Base-by-base conservation (phyloP, 2,888 invertebrate genomes). In the Listrodromus nycthemerus region DNA sequence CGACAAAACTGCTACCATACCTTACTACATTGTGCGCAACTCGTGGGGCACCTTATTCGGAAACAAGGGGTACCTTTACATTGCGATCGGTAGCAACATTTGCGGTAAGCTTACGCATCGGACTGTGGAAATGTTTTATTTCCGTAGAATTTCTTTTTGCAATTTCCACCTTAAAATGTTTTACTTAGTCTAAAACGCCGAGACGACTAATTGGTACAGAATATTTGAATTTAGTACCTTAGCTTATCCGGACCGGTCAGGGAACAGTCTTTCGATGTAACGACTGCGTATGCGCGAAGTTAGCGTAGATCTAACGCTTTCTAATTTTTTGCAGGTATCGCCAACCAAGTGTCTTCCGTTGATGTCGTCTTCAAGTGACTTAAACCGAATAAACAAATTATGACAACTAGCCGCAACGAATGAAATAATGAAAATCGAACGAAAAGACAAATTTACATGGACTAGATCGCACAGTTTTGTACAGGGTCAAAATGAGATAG, bases 41-140 rank as follows among this genome's bases (percentile, higher is more conserved):
- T 97, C 97, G 0, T 98, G 98, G 98, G 98, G 98, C 0, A 89
- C 94, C 3, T 94, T 95, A 6, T 98, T 97, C 89, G 98, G 98
- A 0, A 95, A 96, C 86, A 93, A 94, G 30, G 98, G 98, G 0
- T 98, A 97, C 90, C 90, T 98, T 6, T 95, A 97, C 88, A 94
- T 98, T 77, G 97, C 96, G 0, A 95, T 97, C 50, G 97, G 97
- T 1, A 94, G 92, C 48, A 97, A 98, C 92, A 94, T 97, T 21
- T 98, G 98, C 92, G 97, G 98, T 94, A 91, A 91, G 93, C 88
- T 4, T n/a, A 16, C 24, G 30, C 58, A 16, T 0, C 33, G 8
- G 8, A 8, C 1, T 7, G 8, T 33, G 33, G 33, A 33, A 33
- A 1, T 7, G 33, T 33, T 33, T 33, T 8, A 0, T 0, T 8